Percentiles rank a stretch among this genome's conserved stretches.
phyloP scores from a whole-genome alignment of 2,797 vertebrate genomes.

The Triplophysa yarkandensis region DNA sequence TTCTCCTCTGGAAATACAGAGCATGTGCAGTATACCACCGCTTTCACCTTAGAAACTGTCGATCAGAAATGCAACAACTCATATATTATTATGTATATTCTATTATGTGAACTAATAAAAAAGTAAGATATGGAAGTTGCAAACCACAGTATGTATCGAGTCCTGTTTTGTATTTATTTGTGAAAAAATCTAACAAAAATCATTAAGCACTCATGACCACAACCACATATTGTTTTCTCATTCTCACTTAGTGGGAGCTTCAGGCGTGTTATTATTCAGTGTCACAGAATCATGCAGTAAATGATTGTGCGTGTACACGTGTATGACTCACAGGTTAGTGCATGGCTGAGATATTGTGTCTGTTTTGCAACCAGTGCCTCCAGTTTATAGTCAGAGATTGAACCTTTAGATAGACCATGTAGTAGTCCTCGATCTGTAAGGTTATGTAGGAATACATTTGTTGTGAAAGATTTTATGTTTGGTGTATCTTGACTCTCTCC shows the following conservation, averaged over 20 bases:
- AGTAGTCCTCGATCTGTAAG: constrained; percentile 83
- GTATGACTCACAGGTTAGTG: constrained; percentile 83
- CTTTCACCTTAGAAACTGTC: constrained; percentile 85
- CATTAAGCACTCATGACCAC: not conserved
- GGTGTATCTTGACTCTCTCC: not conserved
- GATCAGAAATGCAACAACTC: constrained; percentile 16
- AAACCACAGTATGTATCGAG: too few species aligned
- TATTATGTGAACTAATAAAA: not conserved
- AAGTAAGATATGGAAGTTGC: not conserved
- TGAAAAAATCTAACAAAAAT: too few species aligned
- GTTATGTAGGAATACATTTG: not conserved
- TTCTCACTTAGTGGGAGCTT: constrained; percentile 12
- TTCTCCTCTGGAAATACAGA: constrained; percentile 90
- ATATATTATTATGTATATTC: not conserved
- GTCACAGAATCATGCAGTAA: not conserved
- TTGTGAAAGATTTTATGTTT: not conserved
- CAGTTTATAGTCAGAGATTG: constrained; percentile 79
- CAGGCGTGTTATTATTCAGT: not conserved
- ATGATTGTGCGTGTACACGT: not conserved
- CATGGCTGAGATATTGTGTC: constrained; percentile 76
- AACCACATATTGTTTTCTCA: constrained; percentile 13
- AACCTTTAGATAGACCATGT: constrained; percentile 78
- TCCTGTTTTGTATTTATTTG: too few species aligned
- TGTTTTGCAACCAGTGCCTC: constrained; percentile 76
- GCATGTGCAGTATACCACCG: constrained; percentile 90